Base-by-base conservation (phyloP, 2,797 vertebrate species). In the Pangasius djambal region DNA sequence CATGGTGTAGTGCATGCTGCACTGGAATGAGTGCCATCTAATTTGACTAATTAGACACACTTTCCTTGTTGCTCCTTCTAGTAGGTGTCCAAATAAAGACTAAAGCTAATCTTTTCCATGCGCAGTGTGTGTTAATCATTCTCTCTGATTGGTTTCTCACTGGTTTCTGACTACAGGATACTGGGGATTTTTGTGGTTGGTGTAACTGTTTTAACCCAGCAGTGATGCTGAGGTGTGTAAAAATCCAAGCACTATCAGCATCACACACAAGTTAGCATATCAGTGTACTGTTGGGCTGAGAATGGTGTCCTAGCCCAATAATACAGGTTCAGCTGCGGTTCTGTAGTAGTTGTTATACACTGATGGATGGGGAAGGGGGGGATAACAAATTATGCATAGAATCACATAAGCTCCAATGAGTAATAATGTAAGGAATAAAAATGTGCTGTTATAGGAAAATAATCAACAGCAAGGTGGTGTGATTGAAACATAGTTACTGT, bases 131-230 rank as follows among this genome's bases (percentile, higher is more conserved):
- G 55, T 40, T 37, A 57, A 79, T 57, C 79, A 59, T 82, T 82
- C 34, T 81, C 31, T 13, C 20, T 40, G 37, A 40, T 40, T 40
- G 37, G 37, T 40, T 40, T 40, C 37, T 40, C 37, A 40, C 37
- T 40, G 2, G 37, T 40, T 40, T 81, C 55, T 59, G 31, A 59
- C n/a, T 63, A 82, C 34, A 82, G 55, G 20, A 83, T 83, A 10
- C 57, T 61, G 55, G 34, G 22, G 37, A 63, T 20, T 65, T 83
- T 83, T 83, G 37, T 65, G 81, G 22, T 83, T 83, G 57, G 55
- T 82, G 55, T 4, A 63, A 7, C 65, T 9, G n/a, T 69, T 44
- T 52, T 15, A 84, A 20, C 6, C 25, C 61, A 67, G 34, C 81
- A 13, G 34, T 25, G 12, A 61, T 83, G 59, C 34, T n/a, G 12